These are phyloP conservation scores for Oceanites oceanicus DNA, from an alignment of 2,113 vertebrate genomes.

Conservation along the genomic window DNA sequence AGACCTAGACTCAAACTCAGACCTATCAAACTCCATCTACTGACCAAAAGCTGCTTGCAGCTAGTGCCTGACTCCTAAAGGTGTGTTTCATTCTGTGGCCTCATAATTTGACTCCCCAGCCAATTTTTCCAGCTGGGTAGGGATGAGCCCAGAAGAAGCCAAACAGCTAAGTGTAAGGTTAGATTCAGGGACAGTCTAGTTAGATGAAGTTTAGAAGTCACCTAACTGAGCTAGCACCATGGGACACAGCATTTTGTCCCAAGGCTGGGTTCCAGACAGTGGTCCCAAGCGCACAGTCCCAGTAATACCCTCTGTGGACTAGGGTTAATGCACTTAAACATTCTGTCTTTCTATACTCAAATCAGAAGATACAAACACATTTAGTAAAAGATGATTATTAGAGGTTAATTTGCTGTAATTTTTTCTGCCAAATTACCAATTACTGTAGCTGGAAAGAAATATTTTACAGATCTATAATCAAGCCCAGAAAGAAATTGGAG, in stretches of 20 bases:
- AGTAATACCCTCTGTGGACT: background rate
- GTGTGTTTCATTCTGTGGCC: background rate
- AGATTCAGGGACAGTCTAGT: background rate
- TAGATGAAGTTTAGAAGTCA: background rate
- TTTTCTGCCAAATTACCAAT: constrained; percentile 54
- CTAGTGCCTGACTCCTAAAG: background rate
- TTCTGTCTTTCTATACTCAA: background rate
- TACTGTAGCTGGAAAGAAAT: constrained; percentile 45
- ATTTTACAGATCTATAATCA: constrained; percentile 61
- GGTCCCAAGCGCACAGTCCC: background rate
- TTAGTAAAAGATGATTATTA: constrained; percentile 24
- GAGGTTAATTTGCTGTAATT: constrained; percentile 33
- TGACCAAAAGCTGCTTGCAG: background rate
- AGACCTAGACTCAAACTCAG: background rate
- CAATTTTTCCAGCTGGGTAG: background rate
- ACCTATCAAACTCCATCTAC: background rate
- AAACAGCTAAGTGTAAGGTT: background rate
- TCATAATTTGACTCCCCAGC: background rate
- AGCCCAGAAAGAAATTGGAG: constrained; percentile 7
- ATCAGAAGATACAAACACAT: background rate
- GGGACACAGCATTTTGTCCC: background rate
- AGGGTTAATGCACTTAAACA: background rate
- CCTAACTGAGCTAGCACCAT: background rate
- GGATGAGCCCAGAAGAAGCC: background rate
- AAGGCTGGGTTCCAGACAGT: background rate